phyloP scores from a whole-genome alignment of 2,888 invertebrate species.

The Acrobasis suavella region DNA sequence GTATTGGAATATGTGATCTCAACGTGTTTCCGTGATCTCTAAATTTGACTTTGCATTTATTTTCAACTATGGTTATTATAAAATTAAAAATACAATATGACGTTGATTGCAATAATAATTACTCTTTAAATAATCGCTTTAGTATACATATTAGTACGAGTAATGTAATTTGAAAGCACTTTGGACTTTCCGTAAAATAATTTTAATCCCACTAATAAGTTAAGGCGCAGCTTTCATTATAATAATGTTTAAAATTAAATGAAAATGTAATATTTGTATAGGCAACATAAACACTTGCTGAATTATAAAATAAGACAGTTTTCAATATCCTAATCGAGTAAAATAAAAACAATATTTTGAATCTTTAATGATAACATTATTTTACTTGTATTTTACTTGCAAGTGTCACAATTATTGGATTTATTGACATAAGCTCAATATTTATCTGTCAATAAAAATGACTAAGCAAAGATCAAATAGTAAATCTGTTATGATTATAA shows the following conservation, averaged over 20 bases:
- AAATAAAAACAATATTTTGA: conserved; percentile 25
- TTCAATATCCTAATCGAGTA: conserved; percentile 52
- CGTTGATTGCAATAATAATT: conserved; percentile 64
- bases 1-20: conserved; percentile 71
- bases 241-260: conserved; percentile 51
- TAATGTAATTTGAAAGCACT: conserved; percentile 56
- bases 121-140: conserved; percentile 64
- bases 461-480: conserved; percentile 6
- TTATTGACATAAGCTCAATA: neutral
- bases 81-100: conserved; percentile 43
- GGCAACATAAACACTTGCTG: conserved; percentile 55
- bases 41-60: conserved; percentile 73
- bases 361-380: neutral
- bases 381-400: neutral
- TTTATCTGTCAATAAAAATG: neutral
- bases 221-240: conserved; percentile 65
- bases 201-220: conserved; percentile 64
- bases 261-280: conserved; percentile 50
- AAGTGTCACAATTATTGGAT: conserved; percentile 12
- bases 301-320: conserved; percentile 55
- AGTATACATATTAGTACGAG: conserved; percentile 54
- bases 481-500: conserved; percentile 7
- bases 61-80: conserved; percentile 51
- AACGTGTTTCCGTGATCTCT: conserved; percentile 72
- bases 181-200: conserved; percentile 61